Evolutionary conservation across 2,797 vertebrate species (phyloP).

Genomic region (Champsocephalus gunnari): DNA sequence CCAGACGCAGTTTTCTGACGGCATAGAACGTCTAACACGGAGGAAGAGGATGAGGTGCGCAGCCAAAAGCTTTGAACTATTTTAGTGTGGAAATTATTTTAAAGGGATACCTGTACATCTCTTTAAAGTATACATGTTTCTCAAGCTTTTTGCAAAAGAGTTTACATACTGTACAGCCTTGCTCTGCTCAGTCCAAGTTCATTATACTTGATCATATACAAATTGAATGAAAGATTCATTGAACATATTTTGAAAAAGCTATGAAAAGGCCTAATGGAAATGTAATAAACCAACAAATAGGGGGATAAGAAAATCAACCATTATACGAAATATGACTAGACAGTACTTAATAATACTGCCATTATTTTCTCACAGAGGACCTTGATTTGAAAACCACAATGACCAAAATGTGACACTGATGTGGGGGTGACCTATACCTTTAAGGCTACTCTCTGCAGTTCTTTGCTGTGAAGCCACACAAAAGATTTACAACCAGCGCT

Average conservation of each 20-base stretch:
- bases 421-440: slow-evolving; percentile 80
- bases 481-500: slow-evolving; percentile 76
- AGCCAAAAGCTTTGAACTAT: slow-evolving; percentile 57
- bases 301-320: not conserved
- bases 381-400: slow-evolving; percentile 41
- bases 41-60: slow-evolving; percentile 53
- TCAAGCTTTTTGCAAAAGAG: slow-evolving; percentile 14
- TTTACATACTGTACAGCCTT: not conserved
- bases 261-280: not conserved
- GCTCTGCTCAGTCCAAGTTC: slow-evolving; percentile 5
- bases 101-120: slow-evolving; percentile 18
- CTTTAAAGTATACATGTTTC: slow-evolving; percentile 35
- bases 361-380: slow-evolving; percentile 38
- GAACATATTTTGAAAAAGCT: not conserved
- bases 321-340: not conserved
- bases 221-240: slow-evolving; percentile 10
- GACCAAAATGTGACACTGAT: slow-evolving; percentile 58
- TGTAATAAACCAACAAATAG: not conserved
- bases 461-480: slow-evolving; percentile 68
- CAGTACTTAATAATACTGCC: slow-evolving; percentile 6
- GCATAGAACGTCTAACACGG: slow-evolving; percentile 70
- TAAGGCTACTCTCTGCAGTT: slow-evolving; percentile 73
- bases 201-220: not conserved
- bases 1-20: slow-evolving; percentile 66
- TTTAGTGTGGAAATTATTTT: slow-evolving; percentile 50